A percentile compares a stretch with the other conserved stretches of the same genome.
phyloP scores from a whole-genome alignment of 2,888 invertebrate genomes.

The Ichneumoninae sp. region DNA sequence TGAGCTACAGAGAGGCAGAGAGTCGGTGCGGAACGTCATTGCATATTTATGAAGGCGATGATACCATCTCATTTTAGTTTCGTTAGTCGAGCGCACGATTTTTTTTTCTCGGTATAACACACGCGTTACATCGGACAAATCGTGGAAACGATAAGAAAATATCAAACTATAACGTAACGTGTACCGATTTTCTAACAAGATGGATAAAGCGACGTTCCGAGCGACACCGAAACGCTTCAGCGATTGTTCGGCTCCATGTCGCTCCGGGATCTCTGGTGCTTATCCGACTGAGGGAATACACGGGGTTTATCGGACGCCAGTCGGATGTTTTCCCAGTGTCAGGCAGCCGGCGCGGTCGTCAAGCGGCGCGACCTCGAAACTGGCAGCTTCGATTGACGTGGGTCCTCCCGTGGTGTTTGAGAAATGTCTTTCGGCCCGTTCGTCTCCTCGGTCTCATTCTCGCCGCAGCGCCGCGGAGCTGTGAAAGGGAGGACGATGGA shows the following conservation, averaged over 20 bases:
- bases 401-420: constrained; percentile 55
- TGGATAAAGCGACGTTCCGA: too few species aligned
- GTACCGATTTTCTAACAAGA: constrained; percentile 11
- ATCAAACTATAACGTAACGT: constrained; percentile 23
- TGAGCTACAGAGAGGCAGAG: constrained; percentile 8
- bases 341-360: constrained; percentile 52
- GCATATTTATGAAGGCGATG: constrained; percentile 64
- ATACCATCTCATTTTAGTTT: constrained; percentile 62
- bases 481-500: constrained; percentile 69
- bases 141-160: constrained; percentile 21
- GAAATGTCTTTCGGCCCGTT: constrained; percentile 42
- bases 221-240: neutral
- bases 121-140: constrained; percentile 32
- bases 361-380: constrained; percentile 51
- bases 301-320: constrained; percentile 2
- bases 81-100: constrained; percentile 48
- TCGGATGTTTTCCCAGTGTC: constrained; percentile 47
- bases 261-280: neutral
- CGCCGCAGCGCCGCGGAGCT: constrained; percentile 36
- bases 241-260: neutral
- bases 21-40: constrained; percentile 43
- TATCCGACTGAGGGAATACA: neutral
- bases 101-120: constrained; percentile 10
- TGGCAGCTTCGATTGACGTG: constrained; percentile 57
- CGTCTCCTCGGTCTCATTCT: constrained; percentile 44